Evolutionary conservation across 1,140 invertebrate genomes (phyloP).

Genomic region (Heliconius congener): DNA sequence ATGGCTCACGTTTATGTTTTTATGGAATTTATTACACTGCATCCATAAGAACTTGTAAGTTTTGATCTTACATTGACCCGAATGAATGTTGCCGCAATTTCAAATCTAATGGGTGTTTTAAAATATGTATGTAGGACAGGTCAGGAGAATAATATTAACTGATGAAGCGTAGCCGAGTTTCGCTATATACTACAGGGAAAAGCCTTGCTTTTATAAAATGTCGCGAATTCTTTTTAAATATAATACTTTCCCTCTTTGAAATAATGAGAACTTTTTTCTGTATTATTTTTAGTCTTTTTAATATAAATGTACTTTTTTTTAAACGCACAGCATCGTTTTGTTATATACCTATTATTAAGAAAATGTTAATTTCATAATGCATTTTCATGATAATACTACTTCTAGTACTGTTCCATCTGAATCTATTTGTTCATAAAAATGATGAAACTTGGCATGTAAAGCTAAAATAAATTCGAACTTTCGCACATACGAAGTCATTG

Average conservation of each 20-base stretch:
- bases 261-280: neutral
- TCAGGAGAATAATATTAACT: constrained; percentile 41
- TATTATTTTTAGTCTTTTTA: neutral
- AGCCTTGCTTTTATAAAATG: constrained; percentile 5
- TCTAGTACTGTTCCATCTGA: too few relatives aligned
- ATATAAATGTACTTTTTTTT: neutral
- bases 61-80: neutral
- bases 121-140: constrained; percentile 55
- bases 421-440: too few relatives aligned
- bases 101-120: constrained; percentile 36
- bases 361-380: too few relatives aligned
- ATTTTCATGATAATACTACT: too few relatives aligned
- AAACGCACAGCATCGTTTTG: neutral
- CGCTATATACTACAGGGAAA: constrained; percentile 6
- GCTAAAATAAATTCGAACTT: too few relatives aligned
- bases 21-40: neutral
- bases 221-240: neutral
- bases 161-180: constrained; percentile 22
- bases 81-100: constrained; percentile 16
- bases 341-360: neutral
- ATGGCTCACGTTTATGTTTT: too few relatives aligned
- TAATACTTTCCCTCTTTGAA: neutral
- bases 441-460: too few relatives aligned
- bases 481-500: too few relatives aligned
- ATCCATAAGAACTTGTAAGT: neutral